Base-by-base conservation (phyloP, 1,140 invertebrate genomes). In the Atta cephalotes region DNA sequence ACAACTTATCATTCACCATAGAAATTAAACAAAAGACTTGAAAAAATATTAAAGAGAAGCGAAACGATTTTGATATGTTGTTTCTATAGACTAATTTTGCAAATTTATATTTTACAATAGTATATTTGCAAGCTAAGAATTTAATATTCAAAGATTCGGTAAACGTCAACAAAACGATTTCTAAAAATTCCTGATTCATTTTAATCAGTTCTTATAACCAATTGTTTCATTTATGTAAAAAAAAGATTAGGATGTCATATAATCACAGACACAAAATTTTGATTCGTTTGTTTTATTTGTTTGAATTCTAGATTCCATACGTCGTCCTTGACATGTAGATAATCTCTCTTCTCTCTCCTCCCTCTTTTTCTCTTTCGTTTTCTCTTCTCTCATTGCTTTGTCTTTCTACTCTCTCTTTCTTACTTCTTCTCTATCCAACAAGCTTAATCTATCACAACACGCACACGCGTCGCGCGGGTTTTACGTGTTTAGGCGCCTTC, bases 401-500 rank as follows among this genome's bases (percentile, higher is more conserved):
- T 39, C 45, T 77, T 21, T 39, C 31, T 18, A 9, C 14, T 45
- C 39, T 45, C 39, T 45, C n/a, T 82, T 18, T 74, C 18, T 53
- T 81, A 12, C 9, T 18, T 16, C 39, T 79, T 9, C 51, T 62
- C 18, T 28, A 45, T n/a, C 35, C 10, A 76, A 79, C 18, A 10
- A 53, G 39, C 74, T 65, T 65, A 79, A 65, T 79, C 74, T 71
- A 71, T 45, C 53, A 58, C 56, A 45, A 28, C 25, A 71, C 51
- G 51, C 79, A 71, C n/a, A 53, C 62, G 28, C 45, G 45, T 79
- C 18, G 45, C 16, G 21, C 78, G 10, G 16, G 51, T 71, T 58
- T 21, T 45, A 45, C 21, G 35, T 58, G 35, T 81, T 70, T 68
- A 80, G 77, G 31, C 63, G 31, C 16, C 31, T 66, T 35, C 12